phyloP scores from a whole-genome alignment of 2,888 invertebrate genomes.

The Trissolcus brochymenae region DNA sequence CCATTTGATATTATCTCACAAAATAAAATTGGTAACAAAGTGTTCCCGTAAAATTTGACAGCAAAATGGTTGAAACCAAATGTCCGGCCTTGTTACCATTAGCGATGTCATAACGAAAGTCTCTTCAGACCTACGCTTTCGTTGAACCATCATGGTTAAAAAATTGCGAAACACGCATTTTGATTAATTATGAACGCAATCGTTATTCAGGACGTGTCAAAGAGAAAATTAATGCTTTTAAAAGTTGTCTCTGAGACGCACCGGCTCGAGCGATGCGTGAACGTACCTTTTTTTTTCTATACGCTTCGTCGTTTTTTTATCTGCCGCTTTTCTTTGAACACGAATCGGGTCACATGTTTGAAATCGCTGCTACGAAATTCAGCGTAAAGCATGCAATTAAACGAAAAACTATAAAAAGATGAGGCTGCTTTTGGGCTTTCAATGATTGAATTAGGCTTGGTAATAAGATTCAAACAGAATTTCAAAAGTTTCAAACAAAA shows the following conservation, averaged over 20 bases:
- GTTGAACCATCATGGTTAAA: conserved; percentile 9
- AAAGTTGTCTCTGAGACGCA: conserved; percentile 27
- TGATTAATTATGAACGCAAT: conserved; percentile 38
- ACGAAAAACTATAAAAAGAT: neutral
- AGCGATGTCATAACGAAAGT: too few relatives aligned
- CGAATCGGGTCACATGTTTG: conserved; percentile 26
- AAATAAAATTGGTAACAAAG: neutral
- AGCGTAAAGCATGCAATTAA: conserved; percentile 16
- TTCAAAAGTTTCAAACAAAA: too few relatives aligned
- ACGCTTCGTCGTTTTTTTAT: conserved; percentile 5
- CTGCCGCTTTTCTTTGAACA: conserved; percentile 13
- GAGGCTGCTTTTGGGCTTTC: conserved; percentile 7
- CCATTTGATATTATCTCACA: neutral
- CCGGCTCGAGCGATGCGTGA: conserved; percentile 24
- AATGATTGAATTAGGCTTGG: conserved; percentile 7
- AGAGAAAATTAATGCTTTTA: conserved; percentile 42
- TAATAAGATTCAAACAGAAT: conserved; percentile 3
- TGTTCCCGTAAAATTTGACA: neutral
- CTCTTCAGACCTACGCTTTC: conserved; percentile 7
- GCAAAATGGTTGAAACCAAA: neutral
- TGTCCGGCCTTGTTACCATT: too few relatives aligned
- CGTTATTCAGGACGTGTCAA: conserved; percentile 36
- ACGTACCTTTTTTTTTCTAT: conserved; percentile 11
- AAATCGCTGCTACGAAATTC: conserved; percentile 26
- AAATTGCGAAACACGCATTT: conserved; percentile 27